These are phyloP conservation scores for Dendrocincla fuliginosa DNA, from an alignment of 2,797 vertebrate species.

Conservation along the genomic window DNA sequence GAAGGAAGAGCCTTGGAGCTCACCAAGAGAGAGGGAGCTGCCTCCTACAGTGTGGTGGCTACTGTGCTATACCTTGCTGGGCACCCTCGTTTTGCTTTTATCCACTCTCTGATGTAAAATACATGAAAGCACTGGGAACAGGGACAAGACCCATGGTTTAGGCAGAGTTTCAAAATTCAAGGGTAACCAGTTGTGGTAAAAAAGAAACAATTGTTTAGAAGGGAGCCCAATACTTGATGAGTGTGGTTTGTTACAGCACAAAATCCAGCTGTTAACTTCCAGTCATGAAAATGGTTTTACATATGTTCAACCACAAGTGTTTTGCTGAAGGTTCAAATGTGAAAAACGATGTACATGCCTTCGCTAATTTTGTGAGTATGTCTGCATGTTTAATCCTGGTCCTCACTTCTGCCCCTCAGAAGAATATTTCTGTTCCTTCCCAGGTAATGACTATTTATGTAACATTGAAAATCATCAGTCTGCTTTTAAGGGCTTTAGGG, in stretches of 20 bases:
- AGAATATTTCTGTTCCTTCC: background rate
- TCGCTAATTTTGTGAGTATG: background rate
- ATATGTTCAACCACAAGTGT: background rate
- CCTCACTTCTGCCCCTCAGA: background rate
- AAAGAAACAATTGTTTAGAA: background rate
- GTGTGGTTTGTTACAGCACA: background rate
- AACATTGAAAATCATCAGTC: background rate
- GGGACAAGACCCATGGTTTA: background rate
- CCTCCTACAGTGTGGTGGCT: background rate
- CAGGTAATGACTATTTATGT: background rate
- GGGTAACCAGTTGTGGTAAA: background rate
- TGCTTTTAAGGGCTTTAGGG: background rate
- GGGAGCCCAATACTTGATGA: background rate
- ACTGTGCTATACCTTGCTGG: background rate
- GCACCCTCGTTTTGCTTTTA: background rate
- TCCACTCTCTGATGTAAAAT: background rate
- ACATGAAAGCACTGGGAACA: background rate
- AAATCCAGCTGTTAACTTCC: background rate
- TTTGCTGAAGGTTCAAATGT: background rate
- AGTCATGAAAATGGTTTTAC: background rate
- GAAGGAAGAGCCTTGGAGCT: background rate
- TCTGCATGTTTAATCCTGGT: background rate
- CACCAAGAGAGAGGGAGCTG: background rate
- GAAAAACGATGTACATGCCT: fast-evolving
- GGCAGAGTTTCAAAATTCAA: background rate